Percentiles rank a stretch among this genome's conserved stretches.
These are phyloP conservation scores for Lepetodrilus schrolli DNA, from an alignment of 2,888 invertebrate species.

Conservation along the genomic window DNA sequence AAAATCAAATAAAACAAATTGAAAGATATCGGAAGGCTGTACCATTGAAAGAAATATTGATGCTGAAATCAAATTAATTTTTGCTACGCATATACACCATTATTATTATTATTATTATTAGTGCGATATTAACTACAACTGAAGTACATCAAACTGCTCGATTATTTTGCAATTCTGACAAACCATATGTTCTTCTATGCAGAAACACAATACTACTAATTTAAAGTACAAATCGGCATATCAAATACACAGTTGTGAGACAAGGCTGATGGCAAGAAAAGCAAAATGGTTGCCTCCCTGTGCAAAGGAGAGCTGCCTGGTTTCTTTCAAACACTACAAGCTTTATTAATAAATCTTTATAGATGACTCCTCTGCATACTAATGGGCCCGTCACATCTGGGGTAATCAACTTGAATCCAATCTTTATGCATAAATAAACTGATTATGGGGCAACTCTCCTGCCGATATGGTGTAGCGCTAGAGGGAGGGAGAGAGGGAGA, in stretches of 20 bases:
- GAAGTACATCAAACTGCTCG: too few relatives aligned
- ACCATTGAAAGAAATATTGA: too few relatives aligned
- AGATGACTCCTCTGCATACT: slow-evolving; percentile 29
- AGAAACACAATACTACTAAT: not conserved
- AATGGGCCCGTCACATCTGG: slow-evolving; percentile 32
- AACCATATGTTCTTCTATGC: too few relatives aligned
- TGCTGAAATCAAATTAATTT: too few relatives aligned
- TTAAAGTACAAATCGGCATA: not conserved
- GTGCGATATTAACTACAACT: too few relatives aligned
- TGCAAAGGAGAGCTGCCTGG: slow-evolving; percentile 8
- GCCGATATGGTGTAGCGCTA: not conserved
- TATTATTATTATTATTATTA: too few relatives aligned
- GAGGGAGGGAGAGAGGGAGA: too few relatives aligned
- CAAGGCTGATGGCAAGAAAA: not conserved
- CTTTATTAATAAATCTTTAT: slow-evolving; percentile 35
- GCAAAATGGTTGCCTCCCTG: slow-evolving; percentile 6
- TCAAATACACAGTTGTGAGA: not conserved
- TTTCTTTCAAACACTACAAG: slow-evolving; percentile 24
- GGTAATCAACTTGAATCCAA: slow-evolving; percentile 35
- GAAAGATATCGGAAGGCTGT: too few relatives aligned
- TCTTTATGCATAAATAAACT: slow-evolving; percentile 39
- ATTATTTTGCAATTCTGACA: too few relatives aligned
- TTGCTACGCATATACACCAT: too few relatives aligned
- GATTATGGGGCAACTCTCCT: slow-evolving; percentile 25
- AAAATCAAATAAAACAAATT: too few relatives aligned